Evolutionary conservation across 2,888 invertebrate species (phyloP).

Genomic region (Eudemis profundana): DNA sequence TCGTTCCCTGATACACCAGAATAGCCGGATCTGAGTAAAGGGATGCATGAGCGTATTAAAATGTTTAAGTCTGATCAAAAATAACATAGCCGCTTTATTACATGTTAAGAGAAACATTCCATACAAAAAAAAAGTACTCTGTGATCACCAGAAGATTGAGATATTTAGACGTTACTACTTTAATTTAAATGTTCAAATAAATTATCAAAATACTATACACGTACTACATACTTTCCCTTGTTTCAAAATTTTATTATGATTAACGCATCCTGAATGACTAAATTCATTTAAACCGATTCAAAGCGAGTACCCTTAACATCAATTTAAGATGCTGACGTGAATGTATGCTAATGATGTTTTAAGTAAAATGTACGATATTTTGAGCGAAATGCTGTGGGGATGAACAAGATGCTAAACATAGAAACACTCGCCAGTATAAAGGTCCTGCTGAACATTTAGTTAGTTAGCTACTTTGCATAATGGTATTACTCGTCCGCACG

Average conservation of each 20-base stretch:
- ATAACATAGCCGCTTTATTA: not conserved
- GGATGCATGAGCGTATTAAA: constrained; percentile 26
- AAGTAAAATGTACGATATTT: constrained; percentile 37
- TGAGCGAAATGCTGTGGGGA: constrained; percentile 29
- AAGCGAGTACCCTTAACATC: constrained; percentile 21
- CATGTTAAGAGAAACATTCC: no score
- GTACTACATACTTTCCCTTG: not conserved
- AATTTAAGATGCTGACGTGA: constrained; percentile 30
- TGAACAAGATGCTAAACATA: constrained; percentile 40
- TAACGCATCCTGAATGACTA: constrained; percentile 12
- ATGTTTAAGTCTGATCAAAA: constrained; percentile 3
- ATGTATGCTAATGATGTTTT: constrained; percentile 35
- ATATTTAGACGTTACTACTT: no score
- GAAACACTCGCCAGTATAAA: constrained; percentile 25
- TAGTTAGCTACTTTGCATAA: constrained; percentile 41
- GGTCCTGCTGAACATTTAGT: constrained; percentile 38
- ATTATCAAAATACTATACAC: no score
- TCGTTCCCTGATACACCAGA: constrained; percentile 42
- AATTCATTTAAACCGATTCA: constrained; percentile 19
- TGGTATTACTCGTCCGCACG: constrained; percentile 43
- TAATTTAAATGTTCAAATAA: no score
- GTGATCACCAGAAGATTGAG: no score
- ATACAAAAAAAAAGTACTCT: no score
- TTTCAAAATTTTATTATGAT: not conserved
- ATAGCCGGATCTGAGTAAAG: constrained; percentile 35